A percentile compares a stretch with the other conserved stretches of the same genome.
Conservation (phyloP, 2,113 vertebrate species). For the Macaca fascicularis region DNA sequence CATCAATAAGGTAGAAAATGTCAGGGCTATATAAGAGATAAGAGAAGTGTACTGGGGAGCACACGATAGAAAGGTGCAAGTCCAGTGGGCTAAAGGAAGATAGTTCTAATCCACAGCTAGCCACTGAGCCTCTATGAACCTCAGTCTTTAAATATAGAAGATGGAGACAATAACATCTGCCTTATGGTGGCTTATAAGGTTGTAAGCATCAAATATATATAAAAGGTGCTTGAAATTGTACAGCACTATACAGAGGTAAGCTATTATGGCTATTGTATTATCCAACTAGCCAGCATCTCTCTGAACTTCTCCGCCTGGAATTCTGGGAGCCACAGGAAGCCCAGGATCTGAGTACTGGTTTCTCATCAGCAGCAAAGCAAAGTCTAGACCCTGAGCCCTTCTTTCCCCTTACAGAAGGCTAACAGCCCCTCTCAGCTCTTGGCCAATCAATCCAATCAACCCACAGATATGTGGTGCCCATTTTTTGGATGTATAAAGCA, state of each 20-base stretch:
- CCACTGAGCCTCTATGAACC: background rate
- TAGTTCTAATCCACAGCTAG: background rate
- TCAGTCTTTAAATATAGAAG: background rate
- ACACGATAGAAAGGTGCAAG: too few relatives aligned
- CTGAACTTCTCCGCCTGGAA: background rate
- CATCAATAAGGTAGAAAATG: background rate
- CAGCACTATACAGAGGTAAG: too few relatives aligned
- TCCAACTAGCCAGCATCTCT: background rate
- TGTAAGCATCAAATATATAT: background rate
- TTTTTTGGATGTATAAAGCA: background rate
- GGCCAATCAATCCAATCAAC: background rate
- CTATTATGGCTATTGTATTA: accelerated
- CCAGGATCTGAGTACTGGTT: too few relatives aligned
- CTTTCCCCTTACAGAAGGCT: background rate
- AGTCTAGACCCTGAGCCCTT: background rate
- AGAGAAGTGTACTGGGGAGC: accelerated
- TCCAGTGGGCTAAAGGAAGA: background rate
- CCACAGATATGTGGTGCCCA: background rate
- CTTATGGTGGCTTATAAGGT: background rate
- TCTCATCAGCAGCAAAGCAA: background rate
- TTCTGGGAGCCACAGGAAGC: background rate
- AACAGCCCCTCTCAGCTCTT: background rate
- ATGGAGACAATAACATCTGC: background rate
- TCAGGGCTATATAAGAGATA: accelerated
- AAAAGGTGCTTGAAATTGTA: background rate